Evolutionary conservation across 2,888 invertebrate species (phyloP).

Genomic region (Mesorhabditis spiculigera): DNA sequence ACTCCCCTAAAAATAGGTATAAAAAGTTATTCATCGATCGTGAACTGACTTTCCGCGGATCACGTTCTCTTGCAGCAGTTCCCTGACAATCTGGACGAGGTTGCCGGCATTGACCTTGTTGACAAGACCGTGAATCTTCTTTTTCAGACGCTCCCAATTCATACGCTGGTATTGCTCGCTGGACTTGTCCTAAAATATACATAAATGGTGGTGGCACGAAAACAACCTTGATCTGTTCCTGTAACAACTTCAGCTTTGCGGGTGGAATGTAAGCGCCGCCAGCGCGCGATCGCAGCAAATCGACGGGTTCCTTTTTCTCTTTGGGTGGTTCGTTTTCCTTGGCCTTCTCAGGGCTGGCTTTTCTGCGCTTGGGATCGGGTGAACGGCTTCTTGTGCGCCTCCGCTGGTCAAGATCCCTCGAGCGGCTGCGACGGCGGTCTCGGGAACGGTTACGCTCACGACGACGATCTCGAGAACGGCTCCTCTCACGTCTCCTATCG

Average conservation of each 20-base stretch:
- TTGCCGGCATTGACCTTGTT: slow-evolving; percentile 95
- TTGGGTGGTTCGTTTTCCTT: slow-evolving; percentile 15
- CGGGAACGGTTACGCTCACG: slow-evolving; percentile 6
- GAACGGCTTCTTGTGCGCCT: background rate
- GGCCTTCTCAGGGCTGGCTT: background rate
- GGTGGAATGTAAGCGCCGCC: slow-evolving; percentile 88
- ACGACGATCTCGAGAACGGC: background rate
- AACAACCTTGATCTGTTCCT: slow-evolving; percentile 75
- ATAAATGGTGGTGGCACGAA: background rate
- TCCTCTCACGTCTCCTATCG: background rate
- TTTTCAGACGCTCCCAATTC: slow-evolving; percentile 97
- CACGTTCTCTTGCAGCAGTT: slow-evolving; percentile 88
- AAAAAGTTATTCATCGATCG: background rate
- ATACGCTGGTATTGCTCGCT: slow-evolving; percentile 89
- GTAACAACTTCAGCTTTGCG: slow-evolving; percentile 88
- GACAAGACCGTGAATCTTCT: slow-evolving; percentile 93
- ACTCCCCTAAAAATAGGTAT: slow-evolving; percentile 69
- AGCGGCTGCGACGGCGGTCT: background rate
- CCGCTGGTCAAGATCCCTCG: background rate
- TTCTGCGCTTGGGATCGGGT: background rate
- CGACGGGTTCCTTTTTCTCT: slow-evolving; percentile 26
- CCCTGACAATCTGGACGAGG: slow-evolving; percentile 80
- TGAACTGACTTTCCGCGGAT: slow-evolving; percentile 75
- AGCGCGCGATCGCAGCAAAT: slow-evolving; percentile 38
- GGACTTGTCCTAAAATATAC: slow-evolving; percentile 19